phyloP scores from a whole-genome alignment of 2,797 vertebrate genomes.

The Spinus olivaceus region DNA sequence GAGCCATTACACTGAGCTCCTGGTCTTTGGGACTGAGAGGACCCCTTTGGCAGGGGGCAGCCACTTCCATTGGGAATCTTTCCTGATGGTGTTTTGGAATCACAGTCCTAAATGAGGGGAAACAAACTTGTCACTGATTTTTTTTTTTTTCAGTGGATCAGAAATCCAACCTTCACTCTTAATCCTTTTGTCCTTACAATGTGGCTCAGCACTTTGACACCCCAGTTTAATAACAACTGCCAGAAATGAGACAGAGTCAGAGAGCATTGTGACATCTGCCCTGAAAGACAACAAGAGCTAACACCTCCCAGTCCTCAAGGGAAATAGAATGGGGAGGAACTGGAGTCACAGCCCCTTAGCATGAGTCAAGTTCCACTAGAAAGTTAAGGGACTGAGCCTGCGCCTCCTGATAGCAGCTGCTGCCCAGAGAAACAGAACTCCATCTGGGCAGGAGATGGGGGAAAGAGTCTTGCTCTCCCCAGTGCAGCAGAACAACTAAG shows the following conservation, averaged over 20 bases:
- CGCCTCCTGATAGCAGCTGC: neutral
- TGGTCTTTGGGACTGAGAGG: slow-evolving; percentile 5
- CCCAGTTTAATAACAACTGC: neutral
- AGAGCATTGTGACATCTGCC: neutral
- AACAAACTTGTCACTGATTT: neutral
- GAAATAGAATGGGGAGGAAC: neutral
- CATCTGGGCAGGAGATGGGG: neutral
- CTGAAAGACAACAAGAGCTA: neutral
- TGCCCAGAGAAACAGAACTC: neutral
- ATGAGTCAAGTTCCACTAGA: neutral
- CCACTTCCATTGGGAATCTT: slow-evolving; percentile 58
- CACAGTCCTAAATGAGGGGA: slow-evolving; percentile 17
- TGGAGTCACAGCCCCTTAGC: neutral
- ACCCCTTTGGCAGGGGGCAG: neutral
- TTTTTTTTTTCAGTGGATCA: neutral
- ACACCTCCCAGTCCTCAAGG: neutral
- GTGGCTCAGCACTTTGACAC: neutral
- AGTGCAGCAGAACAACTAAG: neutral
- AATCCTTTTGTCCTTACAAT: neutral
- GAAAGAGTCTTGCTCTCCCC: neutral
- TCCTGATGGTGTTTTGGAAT: slow-evolving; percentile 19
- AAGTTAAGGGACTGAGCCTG: neutral
- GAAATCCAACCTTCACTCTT: neutral
- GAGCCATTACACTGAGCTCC: slow-evolving; percentile 59
- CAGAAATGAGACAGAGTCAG: neutral